Evolutionary conservation across 2,113 vertebrate genomes (phyloP).

Genomic region (Herpailurus yagouaroundi): DNA sequence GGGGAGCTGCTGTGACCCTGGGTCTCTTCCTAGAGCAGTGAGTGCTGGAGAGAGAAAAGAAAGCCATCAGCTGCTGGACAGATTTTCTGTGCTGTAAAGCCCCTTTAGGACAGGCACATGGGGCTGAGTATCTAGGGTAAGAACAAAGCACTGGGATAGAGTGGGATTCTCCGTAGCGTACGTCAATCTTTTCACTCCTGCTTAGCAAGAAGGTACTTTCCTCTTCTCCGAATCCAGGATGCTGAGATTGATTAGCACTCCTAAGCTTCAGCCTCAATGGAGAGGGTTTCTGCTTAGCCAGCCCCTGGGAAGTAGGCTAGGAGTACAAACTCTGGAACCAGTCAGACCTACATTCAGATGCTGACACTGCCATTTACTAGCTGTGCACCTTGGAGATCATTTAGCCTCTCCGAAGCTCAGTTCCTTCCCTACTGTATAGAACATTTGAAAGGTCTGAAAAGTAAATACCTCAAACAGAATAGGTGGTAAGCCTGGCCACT

Average conservation of each 20-base stretch:
- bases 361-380: background rate
- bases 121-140: background rate
- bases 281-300: background rate
- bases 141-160: background rate
- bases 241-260: background rate
- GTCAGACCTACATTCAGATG: background rate
- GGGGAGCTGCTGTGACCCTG: constrained; percentile 65
- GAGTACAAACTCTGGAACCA: background rate
- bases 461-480: background rate
- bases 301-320: background rate
- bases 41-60: constrained; percentile 11
- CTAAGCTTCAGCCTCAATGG: background rate
- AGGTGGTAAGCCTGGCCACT: no score
- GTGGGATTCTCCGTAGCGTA: background rate
- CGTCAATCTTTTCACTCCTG: background rate
- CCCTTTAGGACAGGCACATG: background rate
- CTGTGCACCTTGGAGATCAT: background rate
- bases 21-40: constrained; percentile 11
- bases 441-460: background rate
- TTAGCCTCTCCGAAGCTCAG: background rate
- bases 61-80: constrained; percentile 52
- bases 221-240: background rate
- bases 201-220: background rate
- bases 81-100: background rate
- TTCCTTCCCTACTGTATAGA: background rate